Conservation (phyloP, 2,888 invertebrate genomes). For the Griposia aprilina region DNA sequence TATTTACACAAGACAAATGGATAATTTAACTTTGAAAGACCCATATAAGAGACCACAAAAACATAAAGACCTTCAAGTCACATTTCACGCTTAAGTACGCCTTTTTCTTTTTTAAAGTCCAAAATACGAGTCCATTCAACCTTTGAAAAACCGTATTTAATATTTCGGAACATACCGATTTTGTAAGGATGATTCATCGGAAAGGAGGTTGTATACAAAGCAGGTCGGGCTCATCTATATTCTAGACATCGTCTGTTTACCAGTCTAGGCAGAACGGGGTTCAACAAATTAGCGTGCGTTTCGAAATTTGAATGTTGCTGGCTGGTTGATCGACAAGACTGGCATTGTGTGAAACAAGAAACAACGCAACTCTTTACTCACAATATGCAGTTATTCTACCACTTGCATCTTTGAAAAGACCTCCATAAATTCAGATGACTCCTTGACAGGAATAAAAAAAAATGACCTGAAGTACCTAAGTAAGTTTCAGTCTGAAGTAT, state of each 20-base stretch:
- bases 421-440: no score
- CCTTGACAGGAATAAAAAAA: no score
- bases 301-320: conserved; percentile 64
- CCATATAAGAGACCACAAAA: conserved; percentile 16
- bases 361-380: not conserved
- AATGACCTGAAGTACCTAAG: no score
- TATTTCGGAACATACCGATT: conserved; percentile 43
- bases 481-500: no score
- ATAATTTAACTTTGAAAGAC: conserved; percentile 7
- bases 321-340: conserved; percentile 46
- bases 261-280: conserved; percentile 69
- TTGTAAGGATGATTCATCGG: conserved; percentile 59
- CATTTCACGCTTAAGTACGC: conserved; percentile 14
- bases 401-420: not conserved
- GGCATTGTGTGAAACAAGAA: conserved; percentile 25
- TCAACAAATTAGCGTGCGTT: conserved; percentile 75
- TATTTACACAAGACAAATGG: not conserved
- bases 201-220: conserved; percentile 63
- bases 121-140: conserved; percentile 54
- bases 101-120: conserved; percentile 43
- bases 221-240: conserved; percentile 65
- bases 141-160: conserved; percentile 49
- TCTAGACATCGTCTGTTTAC: conserved; percentile 64
- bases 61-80: conserved; percentile 41
- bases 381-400: not conserved